Evolutionary conservation across 2,113 vertebrate species (phyloP), one percentile per base, ranked within the genome.

Genomic region (Grus americana): DNA sequence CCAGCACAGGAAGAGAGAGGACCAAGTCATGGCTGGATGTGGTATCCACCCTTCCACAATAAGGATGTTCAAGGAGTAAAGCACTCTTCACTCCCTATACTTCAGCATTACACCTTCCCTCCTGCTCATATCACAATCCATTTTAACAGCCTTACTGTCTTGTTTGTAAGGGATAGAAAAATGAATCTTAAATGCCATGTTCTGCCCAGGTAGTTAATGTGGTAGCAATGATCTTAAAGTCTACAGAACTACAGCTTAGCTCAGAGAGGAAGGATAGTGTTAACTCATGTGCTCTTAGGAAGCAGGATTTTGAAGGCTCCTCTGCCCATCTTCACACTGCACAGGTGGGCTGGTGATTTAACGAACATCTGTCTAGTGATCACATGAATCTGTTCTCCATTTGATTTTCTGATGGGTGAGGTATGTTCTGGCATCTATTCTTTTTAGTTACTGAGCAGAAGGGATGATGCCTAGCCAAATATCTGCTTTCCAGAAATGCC

Each of bases 351-450:
- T 85, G 71, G 46, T 4, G 3, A 82, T 88, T 90, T 87, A 72
- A 91, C 66, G 70, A 92, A 73, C 66, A 72, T 85, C 61, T 94
- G 66, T 79, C 70, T 90, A 79, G 52, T 94, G 93, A 90, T 47
- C 79, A 76, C 14, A 57, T 24, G 26, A 82, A 71, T 87, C 89
- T 91, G 36, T 68, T 87, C 52, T 78, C 52, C 50, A 55, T 81
- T 89, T 92, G 84, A 38, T 79, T 87, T 87, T 90, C 78, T 83
- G 44, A 72, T 65, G 49, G 52, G 18, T 87, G 87, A 95, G 27
- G 44, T 82, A 21, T 79, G 62, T 92, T 94, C 73, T 92, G 95
- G 70, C 85, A 88, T 63, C 70, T 67, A 34, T 81, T 61, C 59
- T 87, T 38, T 38, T 42, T 44, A 72, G 49, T 67, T 87, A 75